phyloP scores from a whole-genome alignment of 2,797 vertebrate genomes.

The Crenuchus spilurus region DNA sequence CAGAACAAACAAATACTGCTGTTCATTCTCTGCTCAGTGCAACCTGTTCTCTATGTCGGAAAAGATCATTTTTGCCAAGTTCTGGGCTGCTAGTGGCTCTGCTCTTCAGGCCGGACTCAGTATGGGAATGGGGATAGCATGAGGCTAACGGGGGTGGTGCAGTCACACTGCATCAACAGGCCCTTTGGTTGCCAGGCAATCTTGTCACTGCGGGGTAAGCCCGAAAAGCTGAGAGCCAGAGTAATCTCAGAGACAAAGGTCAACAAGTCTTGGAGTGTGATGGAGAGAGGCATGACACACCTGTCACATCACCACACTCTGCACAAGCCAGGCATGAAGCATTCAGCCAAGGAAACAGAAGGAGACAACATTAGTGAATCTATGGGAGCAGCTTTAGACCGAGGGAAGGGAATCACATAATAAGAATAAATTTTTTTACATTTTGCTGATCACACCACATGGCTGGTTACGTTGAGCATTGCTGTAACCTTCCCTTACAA shows the following conservation, averaged over 20 bases:
- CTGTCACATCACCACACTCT: conserved; percentile 70
- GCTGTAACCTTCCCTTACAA: too few species aligned
- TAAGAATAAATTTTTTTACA: too few species aligned
- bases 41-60: conserved; percentile 5
- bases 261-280: conserved; percentile 72
- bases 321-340: conserved; percentile 52
- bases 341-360: conserved; percentile 49
- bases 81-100: neutral
- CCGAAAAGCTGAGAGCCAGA: conserved; percentile 58
- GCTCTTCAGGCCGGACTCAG: neutral
- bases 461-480: too few species aligned
- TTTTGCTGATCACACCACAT: too few species aligned
- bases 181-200: conserved; percentile 68
- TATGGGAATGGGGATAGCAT: conserved; percentile 36
- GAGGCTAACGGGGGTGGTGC: conserved; percentile 54
- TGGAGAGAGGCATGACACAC: conserved; percentile 71
- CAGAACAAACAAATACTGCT: too few species aligned
- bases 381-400: too few species aligned
- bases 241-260: conserved; percentile 76
- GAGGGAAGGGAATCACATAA: too few species aligned
- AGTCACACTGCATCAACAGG: conserved; percentile 66
- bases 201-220: conserved; percentile 63
- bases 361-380: conserved; percentile 57
- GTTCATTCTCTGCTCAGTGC: neutral
- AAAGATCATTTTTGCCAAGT: conserved; percentile 23